Evolutionary conservation across 2,113 vertebrate species (phyloP).

Genomic region (rat (Rattus norvegicus)): DNA sequence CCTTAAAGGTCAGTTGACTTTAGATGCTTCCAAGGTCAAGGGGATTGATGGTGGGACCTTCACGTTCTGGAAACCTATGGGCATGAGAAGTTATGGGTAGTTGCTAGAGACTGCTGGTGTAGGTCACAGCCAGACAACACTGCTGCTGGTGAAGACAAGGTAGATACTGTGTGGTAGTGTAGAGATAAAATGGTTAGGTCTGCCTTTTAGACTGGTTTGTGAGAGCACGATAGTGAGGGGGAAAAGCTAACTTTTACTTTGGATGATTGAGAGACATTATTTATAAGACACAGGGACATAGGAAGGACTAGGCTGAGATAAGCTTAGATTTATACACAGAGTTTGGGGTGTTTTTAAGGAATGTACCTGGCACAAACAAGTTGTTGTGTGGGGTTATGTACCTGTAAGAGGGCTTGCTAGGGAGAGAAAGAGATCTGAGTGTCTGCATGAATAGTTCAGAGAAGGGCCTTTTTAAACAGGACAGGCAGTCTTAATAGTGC

Average conservation of each 20-base stretch:
- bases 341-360: slow-evolving; percentile 20
- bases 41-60: slow-evolving; percentile 38
- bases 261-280: background rate
- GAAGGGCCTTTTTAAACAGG: slow-evolving; percentile 1
- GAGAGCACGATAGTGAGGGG: background rate
- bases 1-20: slow-evolving; percentile 49
- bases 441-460: background rate
- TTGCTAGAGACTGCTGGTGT: background rate
- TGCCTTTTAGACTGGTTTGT: slow-evolving; percentile 35
- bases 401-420: slow-evolving; percentile 3
- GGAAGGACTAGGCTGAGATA: background rate
- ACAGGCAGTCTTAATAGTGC: slow-evolving; percentile 17
- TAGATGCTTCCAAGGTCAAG: slow-evolving; percentile 4
- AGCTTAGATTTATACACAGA: slow-evolving; percentile 21
- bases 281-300: background rate
- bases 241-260: slow-evolving; percentile 38
- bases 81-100: background rate
- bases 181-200: slow-evolving; percentile 15
- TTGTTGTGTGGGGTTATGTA: background rate
- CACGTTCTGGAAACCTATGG: slow-evolving; percentile 40
- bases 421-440: background rate
- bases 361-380: background rate
- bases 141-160: background rate
- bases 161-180: background rate
- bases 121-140: background rate